Percentiles rank a stretch among this genome's conserved stretches.
Conservation (phyloP, 1,140 invertebrate species). For the Zaprionus camerounensis region DNA sequence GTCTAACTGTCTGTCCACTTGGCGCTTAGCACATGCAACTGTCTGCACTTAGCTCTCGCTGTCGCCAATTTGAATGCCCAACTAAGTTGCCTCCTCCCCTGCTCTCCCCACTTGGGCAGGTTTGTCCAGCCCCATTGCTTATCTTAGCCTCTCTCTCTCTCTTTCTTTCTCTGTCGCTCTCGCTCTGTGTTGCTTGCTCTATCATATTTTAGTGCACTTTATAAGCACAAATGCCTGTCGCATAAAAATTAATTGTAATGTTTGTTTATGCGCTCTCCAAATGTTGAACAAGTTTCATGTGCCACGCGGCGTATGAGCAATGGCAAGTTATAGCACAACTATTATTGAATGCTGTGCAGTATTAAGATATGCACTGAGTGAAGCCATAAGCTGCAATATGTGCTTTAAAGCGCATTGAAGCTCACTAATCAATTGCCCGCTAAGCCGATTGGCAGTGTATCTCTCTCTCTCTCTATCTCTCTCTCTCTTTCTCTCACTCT, state of each 20-base stretch:
- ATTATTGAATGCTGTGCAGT: not conserved
- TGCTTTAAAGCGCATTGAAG: slow-evolving; percentile 1
- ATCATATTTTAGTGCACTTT: slow-evolving; percentile 74
- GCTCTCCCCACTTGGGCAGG: not conserved
- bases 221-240: slow-evolving; percentile 80
- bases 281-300: slow-evolving; percentile 58
- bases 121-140: slow-evolving; percentile 40
- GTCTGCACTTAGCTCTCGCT: slow-evolving; percentile 63
- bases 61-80: slow-evolving; percentile 60
- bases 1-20: slow-evolving; percentile 32
- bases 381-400: not conserved
- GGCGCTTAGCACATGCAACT: slow-evolving; percentile 62
- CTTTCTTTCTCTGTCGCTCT: slow-evolving; percentile 10
- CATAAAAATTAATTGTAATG: slow-evolving; percentile 82
- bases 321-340: not conserved
- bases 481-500: not conserved
- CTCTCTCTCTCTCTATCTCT: not conserved
- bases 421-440: not conserved
- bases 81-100: not conserved
- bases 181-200: slow-evolving; percentile 18
- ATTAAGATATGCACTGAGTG: not conserved
- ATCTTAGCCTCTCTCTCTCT: slow-evolving; percentile 37
- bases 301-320: slow-evolving; percentile 43
- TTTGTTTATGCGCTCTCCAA: slow-evolving; percentile 77
- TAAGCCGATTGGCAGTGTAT: not conserved